phyloP scores from a whole-genome alignment of 2,888 invertebrate genomes.

The Endomychus coccineus region DNA sequence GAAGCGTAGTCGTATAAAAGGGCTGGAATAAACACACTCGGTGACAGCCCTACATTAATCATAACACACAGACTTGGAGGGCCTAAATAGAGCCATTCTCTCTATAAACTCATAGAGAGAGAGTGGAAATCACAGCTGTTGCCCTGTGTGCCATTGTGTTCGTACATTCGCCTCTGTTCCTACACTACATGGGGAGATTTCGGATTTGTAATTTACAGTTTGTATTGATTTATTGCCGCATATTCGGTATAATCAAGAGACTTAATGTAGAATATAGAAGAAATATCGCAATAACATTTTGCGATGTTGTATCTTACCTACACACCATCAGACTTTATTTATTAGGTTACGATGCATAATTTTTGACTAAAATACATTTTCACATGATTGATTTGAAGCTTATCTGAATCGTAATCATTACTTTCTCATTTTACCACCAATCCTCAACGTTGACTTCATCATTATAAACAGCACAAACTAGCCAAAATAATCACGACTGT shows the following conservation, averaged over 20 bases:
- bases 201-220: constrained; percentile 16
- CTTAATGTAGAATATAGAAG: too few species aligned
- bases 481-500: too few species aligned
- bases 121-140: constrained; percentile 27
- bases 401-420: too few species aligned
- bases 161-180: constrained; percentile 11
- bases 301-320: too few species aligned
- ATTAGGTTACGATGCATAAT: too few species aligned
- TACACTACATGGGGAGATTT: constrained; percentile 17
- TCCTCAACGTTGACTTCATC: too few species aligned
- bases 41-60: constrained; percentile 40
- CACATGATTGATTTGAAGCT: too few species aligned
- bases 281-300: too few species aligned
- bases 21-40: constrained; percentile 40
- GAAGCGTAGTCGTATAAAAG: constrained; percentile 42
- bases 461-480: too few species aligned
- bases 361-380: too few species aligned
- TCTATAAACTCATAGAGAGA: constrained; percentile 27
- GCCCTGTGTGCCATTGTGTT: constrained; percentile 16
- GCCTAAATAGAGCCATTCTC: constrained; percentile 36
- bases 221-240: constrained; percentile 17
- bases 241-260: constrained; percentile 17
- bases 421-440: too few species aligned
- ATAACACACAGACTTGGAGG: constrained; percentile 36
- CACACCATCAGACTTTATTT: too few species aligned